Conservation (phyloP, 2,888 invertebrate genomes). For the Acronicta aceris region DNA sequence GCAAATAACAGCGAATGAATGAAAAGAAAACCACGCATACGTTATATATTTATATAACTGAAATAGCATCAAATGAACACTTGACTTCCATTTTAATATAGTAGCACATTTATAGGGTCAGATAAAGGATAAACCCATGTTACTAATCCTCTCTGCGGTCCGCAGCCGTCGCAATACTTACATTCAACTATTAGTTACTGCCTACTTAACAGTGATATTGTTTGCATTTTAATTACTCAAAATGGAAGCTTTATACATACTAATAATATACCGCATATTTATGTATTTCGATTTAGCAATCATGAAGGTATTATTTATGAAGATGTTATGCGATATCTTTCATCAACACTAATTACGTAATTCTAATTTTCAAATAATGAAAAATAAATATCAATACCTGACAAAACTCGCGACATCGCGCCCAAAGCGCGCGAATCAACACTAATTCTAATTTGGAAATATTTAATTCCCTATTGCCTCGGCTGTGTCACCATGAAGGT, state of each 20-base stretch:
- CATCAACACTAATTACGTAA: too few relatives aligned
- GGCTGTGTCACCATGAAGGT: too few relatives aligned
- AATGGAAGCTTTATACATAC: slow-evolving; percentile 23
- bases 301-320: too few relatives aligned
- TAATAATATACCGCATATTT: too few relatives aligned
- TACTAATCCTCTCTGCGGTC: slow-evolving; percentile 30
- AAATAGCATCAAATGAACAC: slow-evolving; percentile 47
- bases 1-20: slow-evolving; percentile 30
- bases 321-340: too few relatives aligned
- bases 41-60: slow-evolving; percentile 16
- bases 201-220: slow-evolving; percentile 35
- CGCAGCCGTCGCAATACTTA: slow-evolving; percentile 48
- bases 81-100: slow-evolving; percentile 46
- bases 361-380: too few relatives aligned
- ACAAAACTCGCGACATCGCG: too few relatives aligned
- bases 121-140: slow-evolving; percentile 52
- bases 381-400: too few relatives aligned
- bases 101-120: slow-evolving; percentile 18
- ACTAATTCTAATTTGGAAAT: too few relatives aligned
- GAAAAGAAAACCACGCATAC: slow-evolving; percentile 12
- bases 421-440: too few relatives aligned
- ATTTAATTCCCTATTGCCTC: too few relatives aligned
- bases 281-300: too few relatives aligned
- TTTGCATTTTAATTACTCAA: slow-evolving; percentile 44
- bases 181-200: slow-evolving; percentile 35